These are phyloP conservation scores for Dendrolimus kikuchii DNA, from an alignment of 1,140 invertebrate species.

Conservation along the genomic window DNA sequence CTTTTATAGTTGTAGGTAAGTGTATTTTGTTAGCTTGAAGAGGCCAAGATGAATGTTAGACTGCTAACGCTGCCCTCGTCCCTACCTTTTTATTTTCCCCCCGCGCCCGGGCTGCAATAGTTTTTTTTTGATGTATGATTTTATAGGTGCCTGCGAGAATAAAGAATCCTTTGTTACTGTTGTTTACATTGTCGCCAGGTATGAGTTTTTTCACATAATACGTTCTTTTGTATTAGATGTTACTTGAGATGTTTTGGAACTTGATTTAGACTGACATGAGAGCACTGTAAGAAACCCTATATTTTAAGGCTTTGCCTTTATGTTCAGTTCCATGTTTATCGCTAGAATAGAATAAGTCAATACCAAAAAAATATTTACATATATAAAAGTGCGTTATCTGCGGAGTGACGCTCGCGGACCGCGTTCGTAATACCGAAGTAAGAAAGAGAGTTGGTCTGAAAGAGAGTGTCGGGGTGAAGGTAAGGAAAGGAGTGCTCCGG, in stretches of 20 bases:
- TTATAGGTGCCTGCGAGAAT: slow-evolving; percentile 68
- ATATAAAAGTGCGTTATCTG: no score
- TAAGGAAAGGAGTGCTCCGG: no score
- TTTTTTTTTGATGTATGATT: slow-evolving; percentile 62
- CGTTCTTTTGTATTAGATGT: slow-evolving; percentile 28
- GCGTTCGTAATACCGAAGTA: no score
- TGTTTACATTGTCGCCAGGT: slow-evolving; percentile 73
- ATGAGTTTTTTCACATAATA: slow-evolving; percentile 54
- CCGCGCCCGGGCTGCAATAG: slow-evolving; percentile 62
- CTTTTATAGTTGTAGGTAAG: slow-evolving; percentile 64
- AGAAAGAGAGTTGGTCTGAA: no score
- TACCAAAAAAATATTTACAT: no score
- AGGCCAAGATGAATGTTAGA: slow-evolving; percentile 71
- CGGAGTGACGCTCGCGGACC: no score
- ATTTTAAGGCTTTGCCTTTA: no score
- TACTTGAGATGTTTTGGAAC: slow-evolving; percentile 19
- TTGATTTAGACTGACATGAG: background rate
- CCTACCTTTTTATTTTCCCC: slow-evolving; percentile 56
- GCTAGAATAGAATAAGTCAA: no score
- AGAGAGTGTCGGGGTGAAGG: no score
- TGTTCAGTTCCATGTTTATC: no score
- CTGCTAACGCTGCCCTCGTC: slow-evolving; percentile 60
- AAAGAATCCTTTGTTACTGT: slow-evolving; percentile 66
- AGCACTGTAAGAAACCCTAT: no score
- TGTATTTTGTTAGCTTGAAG: slow-evolving; percentile 70